Evolutionary conservation across 2,797 vertebrate species (phyloP).

Genomic region (Gallinago solitaria): DNA sequence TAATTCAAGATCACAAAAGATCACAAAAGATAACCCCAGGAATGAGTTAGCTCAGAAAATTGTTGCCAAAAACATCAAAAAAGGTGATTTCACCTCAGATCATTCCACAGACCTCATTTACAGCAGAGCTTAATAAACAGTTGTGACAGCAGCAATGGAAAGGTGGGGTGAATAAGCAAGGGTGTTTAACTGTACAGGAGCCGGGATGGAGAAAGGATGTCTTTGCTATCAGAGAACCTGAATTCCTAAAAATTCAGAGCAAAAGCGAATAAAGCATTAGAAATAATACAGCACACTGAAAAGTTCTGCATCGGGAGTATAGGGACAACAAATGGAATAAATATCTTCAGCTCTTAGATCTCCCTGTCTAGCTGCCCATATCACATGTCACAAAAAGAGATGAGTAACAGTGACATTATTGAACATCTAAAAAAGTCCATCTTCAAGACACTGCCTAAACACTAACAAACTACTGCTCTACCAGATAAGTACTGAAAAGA

Average conservation of each 20-base stretch:
- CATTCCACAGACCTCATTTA: background rate
- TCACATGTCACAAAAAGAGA: background rate
- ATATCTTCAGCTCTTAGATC: background rate
- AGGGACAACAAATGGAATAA: background rate
- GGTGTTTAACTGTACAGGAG: background rate
- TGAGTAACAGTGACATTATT: background rate
- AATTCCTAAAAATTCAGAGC: background rate
- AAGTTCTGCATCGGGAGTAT: background rate
- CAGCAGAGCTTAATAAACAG: background rate
- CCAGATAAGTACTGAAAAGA: background rate
- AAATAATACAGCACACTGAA: background rate
- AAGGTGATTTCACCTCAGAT: background rate
- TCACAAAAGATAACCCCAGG: constrained; percentile 20
- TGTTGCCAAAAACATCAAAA: background rate
- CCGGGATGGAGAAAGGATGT: background rate
- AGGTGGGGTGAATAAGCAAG: background rate
- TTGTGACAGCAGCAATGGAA: background rate
- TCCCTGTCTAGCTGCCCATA: background rate
- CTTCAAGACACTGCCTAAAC: background rate
- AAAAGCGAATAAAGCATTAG: background rate
- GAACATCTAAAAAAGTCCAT: background rate
- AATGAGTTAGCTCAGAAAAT: constrained; percentile 13
- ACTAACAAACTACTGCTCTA: background rate
- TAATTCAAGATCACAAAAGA: constrained; percentile 32
- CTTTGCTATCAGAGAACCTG: background rate